Evolutionary conservation across 2,888 invertebrate species (phyloP).

Genomic region (Stenodema calcarata): DNA sequence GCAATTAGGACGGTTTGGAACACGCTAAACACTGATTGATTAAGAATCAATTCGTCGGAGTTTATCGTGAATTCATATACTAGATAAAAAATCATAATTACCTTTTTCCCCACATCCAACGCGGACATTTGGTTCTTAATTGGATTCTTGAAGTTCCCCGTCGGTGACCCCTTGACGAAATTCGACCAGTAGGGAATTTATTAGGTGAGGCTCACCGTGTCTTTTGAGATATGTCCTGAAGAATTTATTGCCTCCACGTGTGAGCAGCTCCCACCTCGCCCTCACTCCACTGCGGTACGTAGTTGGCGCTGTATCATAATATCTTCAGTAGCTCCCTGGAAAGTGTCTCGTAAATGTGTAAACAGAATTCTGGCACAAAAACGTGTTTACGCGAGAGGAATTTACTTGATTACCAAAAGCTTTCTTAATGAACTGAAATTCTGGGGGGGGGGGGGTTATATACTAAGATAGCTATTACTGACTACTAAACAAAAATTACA

Average conservation of each 20-base stretch:
- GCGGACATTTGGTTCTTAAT: background rate
- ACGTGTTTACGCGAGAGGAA: background rate
- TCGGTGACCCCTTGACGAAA: background rate
- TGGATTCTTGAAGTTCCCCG: background rate
- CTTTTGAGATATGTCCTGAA: background rate
- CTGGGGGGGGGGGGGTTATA: too few relatives aligned
- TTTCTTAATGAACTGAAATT: too few relatives aligned
- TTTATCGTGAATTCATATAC: too few relatives aligned
- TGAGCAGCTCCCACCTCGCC: background rate
- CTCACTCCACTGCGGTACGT: background rate
- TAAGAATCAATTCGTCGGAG: too few relatives aligned
- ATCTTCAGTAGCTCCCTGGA: background rate
- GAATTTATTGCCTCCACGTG: background rate
- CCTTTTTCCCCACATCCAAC: too few relatives aligned
- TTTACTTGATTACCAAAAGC: background rate
- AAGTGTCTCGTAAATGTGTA: background rate
- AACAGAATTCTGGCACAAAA: background rate
- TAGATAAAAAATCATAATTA: too few relatives aligned
- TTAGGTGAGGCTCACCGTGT: background rate
- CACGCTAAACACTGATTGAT: too few relatives aligned
- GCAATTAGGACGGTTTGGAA: too few relatives aligned
- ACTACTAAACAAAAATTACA: too few relatives aligned
- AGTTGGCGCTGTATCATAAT: background rate
- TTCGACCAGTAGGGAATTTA: background rate
- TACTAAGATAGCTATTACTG: too few relatives aligned